A percentile compares a stretch with the other conserved stretches of the same genome.
Conservation (phyloP, 2,797 vertebrate species). For the Meda fulgida region DNA sequence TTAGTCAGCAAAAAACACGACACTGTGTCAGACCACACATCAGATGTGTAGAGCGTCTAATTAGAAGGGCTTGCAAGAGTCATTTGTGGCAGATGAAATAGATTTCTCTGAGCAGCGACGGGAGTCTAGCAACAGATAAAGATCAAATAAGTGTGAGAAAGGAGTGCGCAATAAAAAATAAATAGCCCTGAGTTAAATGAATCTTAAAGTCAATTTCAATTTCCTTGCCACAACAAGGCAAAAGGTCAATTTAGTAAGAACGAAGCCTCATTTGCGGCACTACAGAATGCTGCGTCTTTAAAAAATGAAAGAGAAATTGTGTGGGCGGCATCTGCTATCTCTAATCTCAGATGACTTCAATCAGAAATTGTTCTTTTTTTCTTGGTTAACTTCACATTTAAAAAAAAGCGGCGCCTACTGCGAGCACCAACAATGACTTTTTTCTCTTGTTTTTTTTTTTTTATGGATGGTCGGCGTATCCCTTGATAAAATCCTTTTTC, state of each 20-base stretch:
- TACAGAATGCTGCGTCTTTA: neutral
- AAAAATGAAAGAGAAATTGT: constrained; percentile 30
- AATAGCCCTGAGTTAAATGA: constrained; percentile 41
- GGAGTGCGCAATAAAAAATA: constrained; percentile 37
- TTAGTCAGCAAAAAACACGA: constrained; percentile 2
- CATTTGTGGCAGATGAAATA: constrained; percentile 26
- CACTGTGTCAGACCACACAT: neutral
- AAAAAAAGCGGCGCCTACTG: constrained; percentile 6
- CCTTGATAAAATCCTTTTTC: constrained; percentile 38
- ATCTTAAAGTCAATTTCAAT: constrained; percentile 38
- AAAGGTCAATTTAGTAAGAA: constrained; percentile 50
- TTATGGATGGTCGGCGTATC: constrained; percentile 17
- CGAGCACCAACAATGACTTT: constrained; percentile 46
- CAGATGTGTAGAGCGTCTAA: constrained; percentile 3
- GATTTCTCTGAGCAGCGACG: neutral
- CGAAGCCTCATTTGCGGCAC: constrained; percentile 35
- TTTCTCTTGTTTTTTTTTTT: constrained; percentile 32
- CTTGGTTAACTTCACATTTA: constrained; percentile 37
- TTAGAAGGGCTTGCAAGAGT: constrained; percentile 35
- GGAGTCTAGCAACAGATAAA: constrained; percentile 46
- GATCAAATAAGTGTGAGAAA: constrained; percentile 46
- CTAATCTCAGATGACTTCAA: constrained; percentile 54
- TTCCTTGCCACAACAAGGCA: constrained; percentile 31
- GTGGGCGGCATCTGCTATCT: constrained; percentile 35
- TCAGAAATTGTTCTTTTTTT: constrained; percentile 23